Percentiles rank a stretch among this genome's conserved stretches.
These are phyloP conservation scores for Panurus biarmicus DNA, from an alignment of 2,113 vertebrate species.

Conservation along the genomic window DNA sequence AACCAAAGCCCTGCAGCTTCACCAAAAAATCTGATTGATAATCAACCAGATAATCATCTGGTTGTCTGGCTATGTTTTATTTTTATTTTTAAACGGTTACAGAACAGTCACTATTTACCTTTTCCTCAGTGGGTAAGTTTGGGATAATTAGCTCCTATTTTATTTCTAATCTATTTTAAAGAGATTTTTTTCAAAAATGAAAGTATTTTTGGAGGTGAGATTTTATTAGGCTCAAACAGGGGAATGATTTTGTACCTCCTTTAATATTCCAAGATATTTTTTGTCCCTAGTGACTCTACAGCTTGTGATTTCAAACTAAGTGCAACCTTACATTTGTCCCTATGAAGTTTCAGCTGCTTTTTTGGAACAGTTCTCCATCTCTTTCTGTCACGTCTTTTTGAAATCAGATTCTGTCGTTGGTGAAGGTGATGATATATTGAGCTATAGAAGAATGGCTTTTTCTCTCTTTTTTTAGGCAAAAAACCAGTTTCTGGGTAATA, in stretches of 20 bases:
- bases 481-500: not conserved
- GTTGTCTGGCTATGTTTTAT: not conserved
- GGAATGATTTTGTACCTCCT: not conserved
- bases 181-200: not conserved
- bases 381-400: not conserved
- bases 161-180: not conserved
- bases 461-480: not conserved
- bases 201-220: not conserved
- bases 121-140: not conserved
- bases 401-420: not conserved
- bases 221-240: not conserved
- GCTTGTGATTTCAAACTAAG: not conserved
- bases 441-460: not conserved
- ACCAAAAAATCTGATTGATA: not conserved
- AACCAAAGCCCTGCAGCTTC: not conserved
- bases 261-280: not conserved
- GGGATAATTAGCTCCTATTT: not conserved
- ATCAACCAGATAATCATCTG: not conserved
- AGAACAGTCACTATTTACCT: not conserved
- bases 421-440: not conserved
- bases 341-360: not conserved
- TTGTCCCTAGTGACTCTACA: not conserved
- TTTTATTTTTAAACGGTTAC: not conserved
- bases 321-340: not conserved
- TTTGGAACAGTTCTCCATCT: not conserved